A percentile compares a stretch with the other conserved stretches of the same genome.
Conservation (phyloP, 2,113 vertebrate species). For the Tretioscincus oriximinensis region DNA sequence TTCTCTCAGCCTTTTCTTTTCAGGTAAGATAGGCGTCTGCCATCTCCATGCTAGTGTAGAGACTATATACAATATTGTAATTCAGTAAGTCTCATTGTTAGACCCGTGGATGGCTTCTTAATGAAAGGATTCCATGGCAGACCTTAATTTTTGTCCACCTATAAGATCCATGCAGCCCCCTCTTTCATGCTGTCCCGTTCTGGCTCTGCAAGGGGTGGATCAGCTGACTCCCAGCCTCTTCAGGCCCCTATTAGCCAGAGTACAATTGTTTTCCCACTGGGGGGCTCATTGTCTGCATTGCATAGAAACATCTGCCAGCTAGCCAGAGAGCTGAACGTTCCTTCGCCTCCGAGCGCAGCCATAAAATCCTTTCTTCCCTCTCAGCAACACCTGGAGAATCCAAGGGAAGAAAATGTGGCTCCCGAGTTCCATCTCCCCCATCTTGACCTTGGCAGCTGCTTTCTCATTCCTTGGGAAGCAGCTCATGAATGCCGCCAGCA, state of each 20-base stretch:
- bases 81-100: too few species aligned
- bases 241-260: neutral
- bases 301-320: neutral
- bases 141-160: too few species aligned
- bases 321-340: constrained; percentile 4
- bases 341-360: constrained; percentile 23
- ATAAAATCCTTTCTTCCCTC: constrained; percentile 25
- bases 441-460: constrained; percentile 22
- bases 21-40: too few species aligned
- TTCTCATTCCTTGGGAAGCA: neutral
- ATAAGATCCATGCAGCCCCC: neutral
- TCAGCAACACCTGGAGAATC: neutral
- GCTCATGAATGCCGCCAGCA: too few species aligned
- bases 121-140: too few species aligned
- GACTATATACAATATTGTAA: too few species aligned
- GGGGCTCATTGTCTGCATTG: neutral
- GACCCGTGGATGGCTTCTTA: too few species aligned
- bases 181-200: neutral
- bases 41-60: too few species aligned
- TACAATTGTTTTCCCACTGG: neutral
- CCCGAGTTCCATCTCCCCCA: neutral
- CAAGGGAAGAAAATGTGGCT: constrained; percentile 25
- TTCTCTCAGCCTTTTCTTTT: too few species aligned
- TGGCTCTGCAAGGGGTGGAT: neutral
- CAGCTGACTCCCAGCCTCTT: neutral